Evolutionary conservation across 2,888 invertebrate species (phyloP), one percentile per base, ranked within the genome.

Genomic region (Machimus rusticus): DNA sequence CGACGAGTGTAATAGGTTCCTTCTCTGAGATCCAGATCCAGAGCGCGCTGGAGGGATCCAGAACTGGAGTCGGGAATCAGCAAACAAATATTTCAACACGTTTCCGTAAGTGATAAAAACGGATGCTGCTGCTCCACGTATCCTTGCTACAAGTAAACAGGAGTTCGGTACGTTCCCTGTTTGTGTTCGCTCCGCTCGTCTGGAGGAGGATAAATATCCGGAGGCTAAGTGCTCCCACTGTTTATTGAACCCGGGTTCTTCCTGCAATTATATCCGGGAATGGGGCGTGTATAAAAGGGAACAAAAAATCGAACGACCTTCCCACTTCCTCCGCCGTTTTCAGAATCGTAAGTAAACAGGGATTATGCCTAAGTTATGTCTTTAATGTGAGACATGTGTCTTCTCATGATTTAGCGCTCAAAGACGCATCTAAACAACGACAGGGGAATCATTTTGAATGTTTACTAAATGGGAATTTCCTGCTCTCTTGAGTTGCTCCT

Each of bases 31-130:
- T 39, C 8, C 19, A 19, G 43, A 43, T 43, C 14, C 82, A 66
- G 82, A 14, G 34, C 39, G 34, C 39, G 12, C 34, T 66, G 66
- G n/a, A 28, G 55, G 57, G 66, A 39, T 16, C 19, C 3, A 28
- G 66, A 66, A 84, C 79, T 51, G 55, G 51, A 84, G 46, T 66
- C 57, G 66, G 66, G 66, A 23, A 84, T 84, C 82, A 66, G 66
- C 34, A 84, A 84, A 84, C 82, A 84, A 84, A 84, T 84, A 84
- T 84, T 84, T 84, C 82, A 84, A 84, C 82, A 84, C 82, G 82
- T 84, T 84, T 66, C 82, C 82, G 37, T 84, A 84, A 84, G 82
- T 84, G 82, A 84, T 84, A 84, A 84, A 84, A 84, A 84, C 66
- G 57, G 66, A 23, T 23, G 66, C 66, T 84, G 19, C 31, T 57